Conservation (phyloP, 2,113 vertebrate species). For the Aleadryas rufinucha region DNA sequence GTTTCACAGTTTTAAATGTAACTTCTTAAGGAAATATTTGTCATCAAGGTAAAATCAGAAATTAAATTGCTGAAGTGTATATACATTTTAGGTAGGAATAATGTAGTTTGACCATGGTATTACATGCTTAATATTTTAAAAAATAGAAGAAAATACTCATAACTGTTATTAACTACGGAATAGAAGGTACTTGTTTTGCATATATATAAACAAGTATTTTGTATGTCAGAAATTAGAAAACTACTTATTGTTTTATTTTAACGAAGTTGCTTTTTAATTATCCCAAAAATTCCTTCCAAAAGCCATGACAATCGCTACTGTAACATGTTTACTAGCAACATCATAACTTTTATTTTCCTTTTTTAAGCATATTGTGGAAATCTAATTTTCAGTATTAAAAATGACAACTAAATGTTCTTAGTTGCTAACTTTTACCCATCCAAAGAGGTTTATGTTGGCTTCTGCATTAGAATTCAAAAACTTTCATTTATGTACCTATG, state of each 20-base stretch:
- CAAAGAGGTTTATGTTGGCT: neutral
- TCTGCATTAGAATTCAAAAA: neutral
- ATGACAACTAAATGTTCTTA: neutral
- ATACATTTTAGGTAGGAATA: neutral
- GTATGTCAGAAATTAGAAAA: neutral
- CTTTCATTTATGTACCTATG: neutral
- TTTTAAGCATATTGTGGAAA: neutral
- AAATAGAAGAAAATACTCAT: neutral
- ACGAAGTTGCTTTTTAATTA: neutral
- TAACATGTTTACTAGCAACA: neutral
- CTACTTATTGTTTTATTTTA: neutral
- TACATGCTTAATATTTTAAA: neutral
- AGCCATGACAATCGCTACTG: neutral
- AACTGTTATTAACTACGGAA: neutral
- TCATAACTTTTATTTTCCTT: neutral
- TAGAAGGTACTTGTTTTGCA: neutral
- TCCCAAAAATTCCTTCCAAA: neutral
- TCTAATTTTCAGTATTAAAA: neutral
- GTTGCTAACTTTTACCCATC: neutral
- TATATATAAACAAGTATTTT: neutral
- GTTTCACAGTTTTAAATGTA: neutral
- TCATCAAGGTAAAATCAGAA: neutral
- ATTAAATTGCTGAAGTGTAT: neutral
- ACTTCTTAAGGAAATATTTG: neutral
- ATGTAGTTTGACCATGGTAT: neutral